Base-by-base conservation (phyloP, 2,113 vertebrate genomes). In the Paratilapia polleni region DNA sequence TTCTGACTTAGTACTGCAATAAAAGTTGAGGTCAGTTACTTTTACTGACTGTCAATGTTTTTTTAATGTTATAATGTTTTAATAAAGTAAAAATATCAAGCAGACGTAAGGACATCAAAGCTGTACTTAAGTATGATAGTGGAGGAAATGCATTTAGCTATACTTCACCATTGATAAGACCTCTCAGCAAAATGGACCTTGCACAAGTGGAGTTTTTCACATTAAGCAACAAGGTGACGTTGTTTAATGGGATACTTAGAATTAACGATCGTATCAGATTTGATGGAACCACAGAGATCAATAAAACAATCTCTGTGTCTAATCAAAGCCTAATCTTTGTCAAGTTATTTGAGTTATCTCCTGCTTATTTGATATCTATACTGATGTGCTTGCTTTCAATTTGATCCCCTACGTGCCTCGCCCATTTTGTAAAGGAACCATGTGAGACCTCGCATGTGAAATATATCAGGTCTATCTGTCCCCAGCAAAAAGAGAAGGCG, bases 271-370 rank as follows among this genome's bases (percentile, higher is more conserved):
- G 85, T 89, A 90, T 93, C 89, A 56, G 56, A 85, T 78, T 26
- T 41, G 57, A 84, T 61, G 70, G 88, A 84, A 58, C 83, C 66
- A 3, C 10, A 1, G 56, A 77, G 82, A 93, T 94, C 91, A 83
- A 90, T 88, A 77, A 84, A 83, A 87, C 84, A 91, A 92, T 94
- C 83, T 91, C 57, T 24, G 31, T 11, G 58, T 81, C 82, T 62
- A 84, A 90, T 93, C 90, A 88, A 87, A 77, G 75, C 84, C 84
- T 57, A 78, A 89, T 93, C 88, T 88, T 81, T 66, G 47, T 90
- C 85, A 80, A 83, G 77, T 89, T 90, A 75, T 75, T 61, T 6
- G 59, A 90, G 52, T 89, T 88, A 88, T 92, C 79, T 75, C 26
- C 54, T 63, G 83, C 82, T 91, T 90, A 89, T 84, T 79, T 87